Evolutionary conservation across 37 sponge, comb jelly and placozoan species (phyloP).

Genomic region (Diacarnus erythraeanus): DNA sequence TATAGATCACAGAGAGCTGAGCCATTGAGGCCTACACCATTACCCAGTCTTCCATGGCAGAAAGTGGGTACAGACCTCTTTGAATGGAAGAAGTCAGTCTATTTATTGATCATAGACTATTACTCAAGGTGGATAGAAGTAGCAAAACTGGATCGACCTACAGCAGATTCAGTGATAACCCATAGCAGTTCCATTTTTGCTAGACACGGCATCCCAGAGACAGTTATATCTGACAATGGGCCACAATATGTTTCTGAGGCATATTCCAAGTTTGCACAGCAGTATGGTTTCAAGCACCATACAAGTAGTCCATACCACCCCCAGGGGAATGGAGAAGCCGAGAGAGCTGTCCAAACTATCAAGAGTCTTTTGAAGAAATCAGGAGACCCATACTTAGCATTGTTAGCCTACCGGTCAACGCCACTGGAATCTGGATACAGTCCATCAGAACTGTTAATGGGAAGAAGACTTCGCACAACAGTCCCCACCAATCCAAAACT

Average conservation of each 20-base stretch:
- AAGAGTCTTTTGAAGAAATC: slow-evolving; percentile 38
- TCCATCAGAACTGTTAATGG: slow-evolving; percentile 61
- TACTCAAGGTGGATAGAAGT: neutral
- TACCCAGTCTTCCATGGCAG: neutral
- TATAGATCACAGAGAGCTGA: slow-evolving; percentile 10
- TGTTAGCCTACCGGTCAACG: slow-evolving; percentile 48
- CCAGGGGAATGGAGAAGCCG: slow-evolving; percentile 58
- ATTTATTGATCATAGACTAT: slow-evolving; percentile 17
- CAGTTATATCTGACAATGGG: too few species aligned
- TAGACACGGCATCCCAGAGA: slow-evolving; percentile 31
- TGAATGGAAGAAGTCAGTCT: too few species aligned
- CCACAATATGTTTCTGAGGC: slow-evolving; percentile 42
- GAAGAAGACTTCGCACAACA: slow-evolving; percentile 33
- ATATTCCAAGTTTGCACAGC: slow-evolving; percentile 18
- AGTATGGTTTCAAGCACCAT: slow-evolving; percentile 45
- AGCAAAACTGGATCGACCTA: slow-evolving; percentile 15
- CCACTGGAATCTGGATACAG: slow-evolving; percentile 49
- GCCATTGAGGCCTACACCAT: slow-evolving; percentile 12
- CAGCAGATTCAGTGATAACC: slow-evolving; percentile 32
- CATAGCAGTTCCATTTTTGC: slow-evolving; percentile 29
- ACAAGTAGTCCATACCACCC: slow-evolving; percentile 66
- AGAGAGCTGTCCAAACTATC: slow-evolving; percentile 39
- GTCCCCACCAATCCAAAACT: slow-evolving; percentile 1
- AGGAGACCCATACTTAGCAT: slow-evolving; percentile 34
- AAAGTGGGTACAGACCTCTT: neutral